These are phyloP conservation scores for Hesperophylax magnus DNA, from an alignment of 1,140 invertebrate species.

Conservation along the genomic window DNA sequence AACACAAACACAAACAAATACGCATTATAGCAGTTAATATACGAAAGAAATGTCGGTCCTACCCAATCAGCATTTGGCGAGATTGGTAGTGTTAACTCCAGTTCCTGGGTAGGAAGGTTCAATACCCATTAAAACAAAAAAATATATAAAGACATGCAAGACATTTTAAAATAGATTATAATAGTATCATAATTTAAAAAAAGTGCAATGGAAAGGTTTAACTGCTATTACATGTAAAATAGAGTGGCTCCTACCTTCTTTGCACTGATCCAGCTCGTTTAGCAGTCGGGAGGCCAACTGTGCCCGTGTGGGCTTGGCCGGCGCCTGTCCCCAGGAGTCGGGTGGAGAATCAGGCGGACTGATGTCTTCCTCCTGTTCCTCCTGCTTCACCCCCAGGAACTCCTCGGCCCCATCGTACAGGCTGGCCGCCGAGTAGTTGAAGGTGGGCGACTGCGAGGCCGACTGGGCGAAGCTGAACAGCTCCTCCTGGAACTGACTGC, in stretches of 20 bases:
- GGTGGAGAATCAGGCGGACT: constrained; percentile 44
- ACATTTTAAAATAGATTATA: too few species aligned
- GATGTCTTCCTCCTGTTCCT: constrained; percentile 30
- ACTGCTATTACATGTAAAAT: neutral
- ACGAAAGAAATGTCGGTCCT: too few species aligned
- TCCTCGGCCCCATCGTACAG: neutral
- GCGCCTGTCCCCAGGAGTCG: neutral
- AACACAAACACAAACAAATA: too few species aligned
- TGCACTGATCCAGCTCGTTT: constrained; percentile 68
- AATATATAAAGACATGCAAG: too few species aligned
- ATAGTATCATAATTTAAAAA: too few species aligned
- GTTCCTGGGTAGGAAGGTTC: too few species aligned
- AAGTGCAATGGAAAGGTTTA: neutral
- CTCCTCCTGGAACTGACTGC: constrained; percentile 19
- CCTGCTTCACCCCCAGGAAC: neutral
- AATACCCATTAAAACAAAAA: too few species aligned
- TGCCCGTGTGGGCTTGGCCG: constrained; percentile 63
- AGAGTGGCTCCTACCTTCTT: constrained; percentile 63
- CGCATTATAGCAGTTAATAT: too few species aligned
- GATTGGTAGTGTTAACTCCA: too few species aligned
- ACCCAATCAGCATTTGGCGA: too few species aligned
- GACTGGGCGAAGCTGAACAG: neutral
- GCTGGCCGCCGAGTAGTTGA: neutral
- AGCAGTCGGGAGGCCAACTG: constrained; percentile 67
- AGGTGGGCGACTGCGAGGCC: neutral